Percentiles rank a stretch among this genome's conserved stretches.
Evolutionary conservation across 2,888 invertebrate species (phyloP).

Genomic region (Chironomus riparius): DNA sequence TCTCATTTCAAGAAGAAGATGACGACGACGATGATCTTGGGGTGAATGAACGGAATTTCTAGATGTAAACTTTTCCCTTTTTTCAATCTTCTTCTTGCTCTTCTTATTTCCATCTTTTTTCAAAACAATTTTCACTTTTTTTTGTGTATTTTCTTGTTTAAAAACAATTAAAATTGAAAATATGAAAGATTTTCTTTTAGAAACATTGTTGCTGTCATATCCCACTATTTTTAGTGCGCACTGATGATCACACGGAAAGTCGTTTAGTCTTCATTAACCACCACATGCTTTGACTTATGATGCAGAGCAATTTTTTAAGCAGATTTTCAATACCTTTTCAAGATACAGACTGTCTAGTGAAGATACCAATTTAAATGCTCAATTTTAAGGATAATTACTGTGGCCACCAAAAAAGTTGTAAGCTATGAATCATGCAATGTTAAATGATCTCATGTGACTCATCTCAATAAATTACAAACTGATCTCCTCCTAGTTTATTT

Average conservation of each 20-base stretch:
- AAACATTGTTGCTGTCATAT: neutral
- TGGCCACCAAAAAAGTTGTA: no score
- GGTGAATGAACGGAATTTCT: constrained; percentile 3
- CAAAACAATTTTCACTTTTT: neutral
- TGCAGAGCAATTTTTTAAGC: no score
- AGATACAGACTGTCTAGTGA: neutral
- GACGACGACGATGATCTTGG: neutral
- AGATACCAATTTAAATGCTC: no score
- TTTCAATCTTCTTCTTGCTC: neutral
- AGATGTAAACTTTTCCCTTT: neutral
- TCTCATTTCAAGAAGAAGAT: neutral
- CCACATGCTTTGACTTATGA: neutral
- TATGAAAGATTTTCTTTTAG: neutral
- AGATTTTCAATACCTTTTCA: neutral
- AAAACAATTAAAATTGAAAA: neutral
- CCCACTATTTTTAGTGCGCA: neutral
- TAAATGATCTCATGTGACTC: no score
- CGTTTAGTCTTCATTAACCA: neutral
- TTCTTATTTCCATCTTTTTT: neutral
- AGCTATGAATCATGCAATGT: no score
- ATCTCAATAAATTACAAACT: no score
- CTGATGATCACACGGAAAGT: neutral
- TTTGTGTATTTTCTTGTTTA: neutral
- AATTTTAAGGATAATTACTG: no score
- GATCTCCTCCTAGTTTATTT: no score